Conservation (phyloP, 2,888 invertebrate species). For the Punctoribates punctum region DNA sequence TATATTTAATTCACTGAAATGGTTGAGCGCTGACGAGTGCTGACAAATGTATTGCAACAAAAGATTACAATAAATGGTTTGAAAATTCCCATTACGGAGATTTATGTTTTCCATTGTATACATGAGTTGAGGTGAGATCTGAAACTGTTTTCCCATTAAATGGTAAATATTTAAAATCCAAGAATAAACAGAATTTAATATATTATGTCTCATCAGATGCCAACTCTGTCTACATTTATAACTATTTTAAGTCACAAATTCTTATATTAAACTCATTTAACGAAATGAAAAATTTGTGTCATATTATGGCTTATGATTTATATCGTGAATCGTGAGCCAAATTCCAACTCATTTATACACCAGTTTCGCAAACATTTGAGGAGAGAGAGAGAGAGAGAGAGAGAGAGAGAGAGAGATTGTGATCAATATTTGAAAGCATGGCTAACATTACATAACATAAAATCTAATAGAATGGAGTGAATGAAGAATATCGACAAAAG, state of each 20-base stretch:
- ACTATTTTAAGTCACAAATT: background rate
- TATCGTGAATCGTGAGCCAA: background rate
- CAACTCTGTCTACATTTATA: slow-evolving; percentile 4
- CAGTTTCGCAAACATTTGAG: no score
- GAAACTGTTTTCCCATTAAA: background rate
- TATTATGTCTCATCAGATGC: slow-evolving; percentile 15
- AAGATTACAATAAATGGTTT: slow-evolving; percentile 1
- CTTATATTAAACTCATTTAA: background rate
- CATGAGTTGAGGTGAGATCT: no score
- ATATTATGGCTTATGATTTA: background rate
- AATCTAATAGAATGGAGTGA: background rate
- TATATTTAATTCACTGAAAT: background rate
- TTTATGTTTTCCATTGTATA: no score
- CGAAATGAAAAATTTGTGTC: background rate
- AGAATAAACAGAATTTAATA: background rate
- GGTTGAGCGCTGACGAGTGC: slow-evolving; percentile 4
- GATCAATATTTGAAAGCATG: slow-evolving; percentile 21
- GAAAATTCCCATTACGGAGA: no score
- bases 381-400: no score
- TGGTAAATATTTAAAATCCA: background rate
- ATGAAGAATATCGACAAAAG: background rate
- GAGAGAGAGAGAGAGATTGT: background rate
- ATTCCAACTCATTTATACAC: background rate
- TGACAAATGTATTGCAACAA: background rate
- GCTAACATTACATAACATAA: slow-evolving; percentile 11